Evolutionary conservation across 2,797 vertebrate species (phyloP), one percentile per base, ranked within the genome.

Genomic region (Parambassis ranga): DNA sequence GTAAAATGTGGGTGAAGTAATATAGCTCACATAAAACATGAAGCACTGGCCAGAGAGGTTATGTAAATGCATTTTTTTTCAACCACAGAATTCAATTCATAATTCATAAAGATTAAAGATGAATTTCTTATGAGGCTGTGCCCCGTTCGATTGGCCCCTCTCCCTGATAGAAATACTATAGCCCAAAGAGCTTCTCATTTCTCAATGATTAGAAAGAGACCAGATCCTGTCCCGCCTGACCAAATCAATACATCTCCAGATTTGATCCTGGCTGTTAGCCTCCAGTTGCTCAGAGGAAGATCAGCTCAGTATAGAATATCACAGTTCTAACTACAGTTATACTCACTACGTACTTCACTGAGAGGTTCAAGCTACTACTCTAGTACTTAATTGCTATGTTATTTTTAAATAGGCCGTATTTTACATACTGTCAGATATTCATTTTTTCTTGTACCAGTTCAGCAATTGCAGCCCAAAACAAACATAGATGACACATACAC

Each of bases 51-150:
- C 85, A 88, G 73, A 70, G 50, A 76, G 81, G 78, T 87, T 82
- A 91, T 89, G 86, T 77, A 86, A 92, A 92, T 90, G 75, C 32
- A 3, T 56, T 57, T 60, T 62, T 62, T 70, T 55, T 65, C 24
- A 15, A 86, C 52, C 59, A 46, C 68, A 38, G 70, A 77, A 65
- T 60, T 69, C 63, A 57, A 90, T 92, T 91, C 86, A 90, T 91
- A 88, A 92, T 91, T 91, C 86, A 91, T 90, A 77, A 87, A 84
- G 79, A 90, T 83, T 84, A 89, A 89, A 87, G 83, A 85, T 85
- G 83, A 86, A 88, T 89, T 77, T 85, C 63, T 77, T 64, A 88
- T 87, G 71, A 90, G 78, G 68, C 50, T 16, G 48, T 37, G 61
- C 47, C 22, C 46, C 28, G 32, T 82, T 86, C 42, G 50, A 86